These are phyloP conservation scores for Halichoeres trimaculatus DNA, from an alignment of 2,113 vertebrate genomes.

Conservation along the genomic window DNA sequence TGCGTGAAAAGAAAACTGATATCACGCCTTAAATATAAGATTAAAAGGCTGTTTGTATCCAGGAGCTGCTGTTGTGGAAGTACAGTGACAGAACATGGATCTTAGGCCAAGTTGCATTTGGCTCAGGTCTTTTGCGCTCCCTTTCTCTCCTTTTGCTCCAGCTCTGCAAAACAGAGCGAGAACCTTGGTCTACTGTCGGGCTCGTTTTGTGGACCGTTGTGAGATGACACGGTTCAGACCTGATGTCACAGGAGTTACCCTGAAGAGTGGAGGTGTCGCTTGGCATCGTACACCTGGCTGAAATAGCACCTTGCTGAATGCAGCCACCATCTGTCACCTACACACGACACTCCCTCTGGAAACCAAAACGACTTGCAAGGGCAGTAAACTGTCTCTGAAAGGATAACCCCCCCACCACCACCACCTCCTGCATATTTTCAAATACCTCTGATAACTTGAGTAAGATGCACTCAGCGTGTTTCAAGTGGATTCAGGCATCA, in stretches of 20 bases:
- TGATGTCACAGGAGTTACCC: slow-evolving; percentile 63
- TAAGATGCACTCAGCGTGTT: background rate
- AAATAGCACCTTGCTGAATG: slow-evolving; percentile 66
- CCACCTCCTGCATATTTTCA: slow-evolving; percentile 27
- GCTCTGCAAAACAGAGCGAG: slow-evolving; percentile 33
- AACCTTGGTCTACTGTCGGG: slow-evolving; percentile 51
- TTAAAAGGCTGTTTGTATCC: slow-evolving; percentile 59
- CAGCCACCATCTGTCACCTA: slow-evolving; percentile 70
- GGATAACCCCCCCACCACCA: slow-evolving; percentile 14
- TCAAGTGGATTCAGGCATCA: slow-evolving; percentile 1
- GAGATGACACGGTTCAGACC: slow-evolving; percentile 63
- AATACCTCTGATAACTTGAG: slow-evolving; percentile 22
- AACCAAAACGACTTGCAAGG: slow-evolving; percentile 47
- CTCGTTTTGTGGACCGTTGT: slow-evolving; percentile 68
- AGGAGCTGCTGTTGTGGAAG: slow-evolving; percentile 35
- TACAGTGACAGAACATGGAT: slow-evolving; percentile 57
- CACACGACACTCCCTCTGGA: slow-evolving; percentile 37
- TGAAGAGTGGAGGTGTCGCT: slow-evolving; percentile 66
- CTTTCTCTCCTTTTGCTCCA: slow-evolving; percentile 13
- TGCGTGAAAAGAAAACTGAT: slow-evolving; percentile 40
- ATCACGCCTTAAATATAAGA: slow-evolving; percentile 44
- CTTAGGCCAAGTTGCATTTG: slow-evolving; percentile 65
- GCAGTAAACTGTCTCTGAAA: slow-evolving; percentile 37
- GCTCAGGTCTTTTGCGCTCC: slow-evolving; percentile 19
- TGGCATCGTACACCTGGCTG: slow-evolving; percentile 74